Evolutionary conservation across 2,113 vertebrate species (phyloP).

Genomic region (Cottus gobio): DNA sequence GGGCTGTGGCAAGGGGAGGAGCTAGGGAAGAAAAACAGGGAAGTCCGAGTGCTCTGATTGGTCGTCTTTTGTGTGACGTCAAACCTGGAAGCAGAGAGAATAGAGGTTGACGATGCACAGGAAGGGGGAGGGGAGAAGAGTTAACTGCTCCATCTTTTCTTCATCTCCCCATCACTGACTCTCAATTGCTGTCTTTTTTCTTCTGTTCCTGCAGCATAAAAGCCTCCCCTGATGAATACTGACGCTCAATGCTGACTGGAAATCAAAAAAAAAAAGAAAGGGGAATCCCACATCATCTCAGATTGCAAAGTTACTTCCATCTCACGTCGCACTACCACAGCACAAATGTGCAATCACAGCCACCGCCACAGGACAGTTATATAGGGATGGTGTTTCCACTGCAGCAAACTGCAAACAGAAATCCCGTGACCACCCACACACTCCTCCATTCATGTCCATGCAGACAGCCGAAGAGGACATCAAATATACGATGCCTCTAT

Average conservation of each 20-base stretch:
- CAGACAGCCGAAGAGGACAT: constrained; percentile 16
- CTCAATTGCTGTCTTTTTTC: constrained; percentile 30
- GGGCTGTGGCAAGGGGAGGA: constrained; percentile 46
- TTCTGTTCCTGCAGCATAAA: constrained; percentile 25
- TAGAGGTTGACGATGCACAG: constrained; percentile 45
- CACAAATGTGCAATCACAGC: constrained; percentile 31
- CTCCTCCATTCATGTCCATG: background rate
- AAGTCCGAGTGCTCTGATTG: constrained; percentile 50
- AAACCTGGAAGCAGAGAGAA: constrained; percentile 51
- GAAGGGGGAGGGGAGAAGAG: constrained; percentile 74
- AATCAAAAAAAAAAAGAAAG: background rate
- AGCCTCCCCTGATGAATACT: background rate
- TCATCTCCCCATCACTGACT: constrained; percentile 63
- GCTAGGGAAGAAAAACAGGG: constrained; percentile 32
- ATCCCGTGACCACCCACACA: constrained; percentile 18
- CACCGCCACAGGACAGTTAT: constrained; percentile 15
- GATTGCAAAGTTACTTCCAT: background rate
- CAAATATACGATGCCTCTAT: background rate
- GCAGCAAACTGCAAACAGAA: constrained; percentile 10
- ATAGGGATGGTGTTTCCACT: constrained; percentile 24
- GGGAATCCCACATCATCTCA: constrained; percentile 13
- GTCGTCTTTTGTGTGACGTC: constrained; percentile 74
- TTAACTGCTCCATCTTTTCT: constrained; percentile 65
- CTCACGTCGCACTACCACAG: background rate
- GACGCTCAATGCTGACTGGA: background rate